Conservation (phyloP, 2,888 invertebrate species). For the Cephus rjabovi region DNA sequence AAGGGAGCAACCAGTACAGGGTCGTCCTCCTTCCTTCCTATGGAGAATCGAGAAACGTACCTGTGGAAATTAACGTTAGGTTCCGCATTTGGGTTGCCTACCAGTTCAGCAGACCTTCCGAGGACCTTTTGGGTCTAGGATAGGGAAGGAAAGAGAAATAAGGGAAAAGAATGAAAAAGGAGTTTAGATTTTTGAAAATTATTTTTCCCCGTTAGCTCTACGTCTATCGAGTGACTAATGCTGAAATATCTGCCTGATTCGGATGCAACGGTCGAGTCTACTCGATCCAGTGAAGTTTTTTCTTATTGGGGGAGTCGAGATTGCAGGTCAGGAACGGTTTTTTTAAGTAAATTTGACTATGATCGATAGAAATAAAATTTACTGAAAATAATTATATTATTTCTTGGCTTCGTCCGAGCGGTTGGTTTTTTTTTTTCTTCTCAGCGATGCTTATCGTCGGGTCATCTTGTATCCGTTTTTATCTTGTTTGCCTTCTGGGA, state of each 20-base stretch:
- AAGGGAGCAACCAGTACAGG: background rate
- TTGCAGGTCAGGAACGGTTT: too few relatives aligned
- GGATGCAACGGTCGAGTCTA: too few relatives aligned
- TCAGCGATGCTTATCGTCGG: background rate
- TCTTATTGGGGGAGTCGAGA: too few relatives aligned
- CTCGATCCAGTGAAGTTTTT: background rate
- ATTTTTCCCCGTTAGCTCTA: background rate
- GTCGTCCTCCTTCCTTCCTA: background rate
- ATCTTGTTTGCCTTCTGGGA: background rate
- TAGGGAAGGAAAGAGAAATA: slow-evolving; percentile 4
- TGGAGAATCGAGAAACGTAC: background rate
- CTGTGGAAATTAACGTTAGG: background rate
- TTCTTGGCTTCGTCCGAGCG: background rate
- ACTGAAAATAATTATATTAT: background rate
- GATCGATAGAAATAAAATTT: background rate
- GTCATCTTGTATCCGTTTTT: background rate
- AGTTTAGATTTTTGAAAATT: background rate
- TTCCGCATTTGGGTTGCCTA: background rate
- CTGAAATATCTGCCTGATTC: too few relatives aligned
- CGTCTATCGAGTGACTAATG: background rate
- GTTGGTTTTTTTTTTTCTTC: background rate
- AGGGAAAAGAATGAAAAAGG: background rate
- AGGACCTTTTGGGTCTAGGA: slow-evolving; percentile 36
- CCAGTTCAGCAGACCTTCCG: slow-evolving; percentile 10
- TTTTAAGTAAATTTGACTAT: too few relatives aligned